Evolutionary conservation across 2,797 vertebrate species (phyloP), one percentile per base, ranked within the genome.

Genomic region (Lophius americanus): DNA sequence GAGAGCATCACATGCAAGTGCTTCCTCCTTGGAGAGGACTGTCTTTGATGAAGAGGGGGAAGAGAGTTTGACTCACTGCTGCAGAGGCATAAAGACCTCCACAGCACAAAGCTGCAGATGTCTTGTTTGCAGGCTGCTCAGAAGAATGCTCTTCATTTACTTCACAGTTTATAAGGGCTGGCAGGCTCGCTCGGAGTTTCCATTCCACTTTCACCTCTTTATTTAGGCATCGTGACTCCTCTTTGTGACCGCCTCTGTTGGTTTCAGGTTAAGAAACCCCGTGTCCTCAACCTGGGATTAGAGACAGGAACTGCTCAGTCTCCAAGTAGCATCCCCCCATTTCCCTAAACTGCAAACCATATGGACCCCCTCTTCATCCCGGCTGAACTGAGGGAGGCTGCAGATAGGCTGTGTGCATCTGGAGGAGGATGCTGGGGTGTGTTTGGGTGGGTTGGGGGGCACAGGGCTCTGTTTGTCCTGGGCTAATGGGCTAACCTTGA

Each of bases 291-390:
- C 75, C 68, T 79, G 83, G 83, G 75, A 88, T 75, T 76, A 50
- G 32, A 79, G 53, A 62, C 81, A 87, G 87, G 85, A 88, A 86
- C 79, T 72, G 72, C 49, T 79, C 71, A 9, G 68, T 84, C 75
- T 87, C 74, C 60, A 60, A 10, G 59, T 47, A 52, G 68, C 67
- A 2, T 65, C 70, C 62, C 75, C 35, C 46, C 36, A 64, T 51
- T 51, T 74, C 66, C 79, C 81, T 84, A 74, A 89, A 84, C 87
- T 78, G 60, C 75, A 89, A 85, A 90, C 82, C 89, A 90, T 82
- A 90, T 91, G 89, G 82, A 65, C 61, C 64, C 10, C 23, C 46
- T 69, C 63, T 61, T 42, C 6, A 9, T 78, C 63, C 64, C 33
- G 58, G 51, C 59, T 41, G 60, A 60, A 49, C 10, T 10, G 66